Percentiles rank a stretch among this genome's conserved stretches.
Conservation (phyloP, 2,888 invertebrate genomes). For the Drosophila formosana region DNA sequence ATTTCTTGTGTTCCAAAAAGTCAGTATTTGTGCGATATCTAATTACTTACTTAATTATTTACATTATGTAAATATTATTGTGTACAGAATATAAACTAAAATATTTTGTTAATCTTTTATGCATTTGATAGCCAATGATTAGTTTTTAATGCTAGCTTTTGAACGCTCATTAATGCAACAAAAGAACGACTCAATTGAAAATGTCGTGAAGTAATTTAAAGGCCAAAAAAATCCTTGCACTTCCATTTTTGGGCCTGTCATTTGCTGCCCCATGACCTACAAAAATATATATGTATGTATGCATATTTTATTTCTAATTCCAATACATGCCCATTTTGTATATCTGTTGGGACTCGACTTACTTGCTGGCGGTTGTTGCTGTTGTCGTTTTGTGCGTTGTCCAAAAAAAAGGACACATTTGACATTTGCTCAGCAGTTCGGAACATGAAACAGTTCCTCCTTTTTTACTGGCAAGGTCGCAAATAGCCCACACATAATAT, state of each 20-base stretch:
- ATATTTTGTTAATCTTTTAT: too few species aligned
- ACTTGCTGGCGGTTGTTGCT: neutral
- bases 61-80: too few species aligned
- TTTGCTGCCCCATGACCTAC: conserved; percentile 29
- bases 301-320: conserved; percentile 29
- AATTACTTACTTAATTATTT: too few species aligned
- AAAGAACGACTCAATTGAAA: neutral
- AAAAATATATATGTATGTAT: conserved; percentile 7
- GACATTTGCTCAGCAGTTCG: conserved; percentile 46
- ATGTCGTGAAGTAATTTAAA: neutral
- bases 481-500: conserved; percentile 20
- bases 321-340: conserved; percentile 31
- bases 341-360: conserved; percentile 1
- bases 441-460: conserved; percentile 33
- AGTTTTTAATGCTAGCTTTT: too few species aligned
- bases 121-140: too few species aligned
- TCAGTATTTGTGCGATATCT: too few species aligned
- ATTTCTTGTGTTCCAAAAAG: too few species aligned
- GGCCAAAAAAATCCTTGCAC: neutral
- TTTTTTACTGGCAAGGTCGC: conserved; percentile 32
- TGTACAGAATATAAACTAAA: too few species aligned
- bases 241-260: neutral
- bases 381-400: conserved; percentile 21
- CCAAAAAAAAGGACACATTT: conserved; percentile 44
- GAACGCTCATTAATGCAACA: neutral